phyloP scores from a whole-genome alignment of 1,140 invertebrate genomes.

The Nephila pilipes region DNA sequence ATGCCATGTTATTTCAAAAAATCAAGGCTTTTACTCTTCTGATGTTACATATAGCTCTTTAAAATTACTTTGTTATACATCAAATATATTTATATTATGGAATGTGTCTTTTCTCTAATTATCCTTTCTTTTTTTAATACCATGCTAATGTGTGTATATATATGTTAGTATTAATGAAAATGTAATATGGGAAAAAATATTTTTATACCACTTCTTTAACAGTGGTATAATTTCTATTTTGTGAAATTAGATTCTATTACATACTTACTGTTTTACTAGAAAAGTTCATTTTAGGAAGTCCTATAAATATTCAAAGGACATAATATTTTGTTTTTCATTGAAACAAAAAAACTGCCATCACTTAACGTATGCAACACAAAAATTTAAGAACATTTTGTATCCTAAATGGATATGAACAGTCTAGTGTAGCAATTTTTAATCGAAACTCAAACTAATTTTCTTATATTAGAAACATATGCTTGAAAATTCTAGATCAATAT shows the following conservation, averaged over 20 bases:
- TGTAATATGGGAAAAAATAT: background rate
- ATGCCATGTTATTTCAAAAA: background rate
- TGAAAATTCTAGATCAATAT: no score
- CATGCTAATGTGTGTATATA: background rate
- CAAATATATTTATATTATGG: no score
- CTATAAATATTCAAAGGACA: background rate
- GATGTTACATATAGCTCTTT: no score
- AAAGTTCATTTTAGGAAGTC: background rate
- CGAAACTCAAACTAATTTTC: background rate
- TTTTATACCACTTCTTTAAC: background rate
- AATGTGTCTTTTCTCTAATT: no score
- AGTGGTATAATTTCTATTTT: no score
- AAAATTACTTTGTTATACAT: no score
- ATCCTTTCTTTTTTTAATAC: background rate
- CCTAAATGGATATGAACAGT: background rate
- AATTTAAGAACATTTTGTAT: background rate
- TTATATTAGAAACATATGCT: no score
- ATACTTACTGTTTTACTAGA: background rate
- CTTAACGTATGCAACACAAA: background rate
- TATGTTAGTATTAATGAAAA: background rate
- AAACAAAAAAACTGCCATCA: background rate
- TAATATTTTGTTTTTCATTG: background rate
- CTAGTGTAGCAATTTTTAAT: background rate
- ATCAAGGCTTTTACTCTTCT: no score
- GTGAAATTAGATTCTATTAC: background rate